phyloP scores from a whole-genome alignment of 2,797 vertebrate species.

The Dendrocincla tyrannina region DNA sequence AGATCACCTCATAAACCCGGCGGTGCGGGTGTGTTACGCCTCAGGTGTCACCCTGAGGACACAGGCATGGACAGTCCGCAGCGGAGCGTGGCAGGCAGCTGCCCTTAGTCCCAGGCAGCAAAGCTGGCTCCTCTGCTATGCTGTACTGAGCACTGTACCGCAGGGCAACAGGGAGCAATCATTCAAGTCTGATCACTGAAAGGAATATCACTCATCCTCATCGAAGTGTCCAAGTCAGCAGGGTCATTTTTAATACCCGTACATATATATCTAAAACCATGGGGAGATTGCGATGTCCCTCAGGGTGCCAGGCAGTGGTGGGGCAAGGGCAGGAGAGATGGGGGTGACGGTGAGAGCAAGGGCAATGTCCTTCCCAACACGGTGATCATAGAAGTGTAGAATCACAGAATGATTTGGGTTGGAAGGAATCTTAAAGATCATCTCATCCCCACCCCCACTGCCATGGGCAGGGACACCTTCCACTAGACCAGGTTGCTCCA shows the following conservation, averaged over 20 bases:
- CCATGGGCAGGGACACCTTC: background rate
- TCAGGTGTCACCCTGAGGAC: fast-evolving
- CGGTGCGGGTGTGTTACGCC: fast-evolving
- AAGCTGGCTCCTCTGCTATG: background rate
- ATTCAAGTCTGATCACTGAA: background rate
- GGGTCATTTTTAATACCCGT: background rate
- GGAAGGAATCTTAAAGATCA: background rate
- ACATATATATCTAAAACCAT: background rate
- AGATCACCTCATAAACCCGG: background rate
- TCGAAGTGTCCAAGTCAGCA: fast-evolving
- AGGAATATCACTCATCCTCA: background rate
- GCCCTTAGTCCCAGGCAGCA: background rate
- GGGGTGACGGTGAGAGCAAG: fast-evolving
- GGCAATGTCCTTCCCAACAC: background rate
- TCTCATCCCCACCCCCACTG: fast-evolving
- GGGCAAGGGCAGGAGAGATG: background rate
- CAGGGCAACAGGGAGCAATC: background rate
- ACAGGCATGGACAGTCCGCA: fast-evolving
- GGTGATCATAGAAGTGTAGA: background rate
- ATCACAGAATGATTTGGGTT: background rate
- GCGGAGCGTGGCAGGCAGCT: fast-evolving
- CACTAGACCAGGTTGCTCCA: background rate
- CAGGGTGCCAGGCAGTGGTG: background rate
- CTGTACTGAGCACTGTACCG: background rate
- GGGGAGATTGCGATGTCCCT: background rate